A percentile compares a stretch with the other conserved stretches of the same genome.
Conservation (phyloP, 2,888 invertebrate species). For the Acleris holmiana region DNA sequence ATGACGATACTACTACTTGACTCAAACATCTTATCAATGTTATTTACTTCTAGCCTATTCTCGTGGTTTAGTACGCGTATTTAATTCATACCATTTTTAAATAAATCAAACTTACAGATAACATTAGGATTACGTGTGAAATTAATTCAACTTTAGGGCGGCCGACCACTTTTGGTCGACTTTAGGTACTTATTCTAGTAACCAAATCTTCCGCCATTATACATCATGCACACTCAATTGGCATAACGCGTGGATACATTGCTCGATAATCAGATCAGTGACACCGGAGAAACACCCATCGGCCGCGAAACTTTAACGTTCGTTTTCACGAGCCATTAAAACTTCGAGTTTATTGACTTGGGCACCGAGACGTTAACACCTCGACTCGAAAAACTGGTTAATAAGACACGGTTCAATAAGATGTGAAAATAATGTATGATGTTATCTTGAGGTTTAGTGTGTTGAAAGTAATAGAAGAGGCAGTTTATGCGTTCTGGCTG, state of each 20-base stretch:
- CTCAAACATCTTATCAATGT: too few relatives aligned
- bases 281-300: constrained; percentile 43
- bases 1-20: too few relatives aligned
- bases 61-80: too few relatives aligned
- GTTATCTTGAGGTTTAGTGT: constrained; percentile 54
- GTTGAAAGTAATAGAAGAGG: constrained; percentile 25
- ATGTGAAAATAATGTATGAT: constrained; percentile 75
- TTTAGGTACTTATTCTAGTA: too few relatives aligned
- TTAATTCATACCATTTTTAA: too few relatives aligned
- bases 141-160: too few relatives aligned
- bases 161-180: too few relatives aligned
- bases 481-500: constrained; percentile 28
- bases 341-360: constrained; percentile 59
- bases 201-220: too few relatives aligned
- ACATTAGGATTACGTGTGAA: too few relatives aligned
- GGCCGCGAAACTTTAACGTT: constrained; percentile 38
- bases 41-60: too few relatives aligned
- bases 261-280: constrained; percentile 49
- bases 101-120: too few relatives aligned
- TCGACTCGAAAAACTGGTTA: constrained; percentile 68
- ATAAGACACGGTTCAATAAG: constrained; percentile 65
- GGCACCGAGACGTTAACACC: constrained; percentile 65
- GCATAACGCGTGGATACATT: constrained; percentile 32
- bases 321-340: constrained; percentile 56
- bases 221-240: not conserved